phyloP scores from a whole-genome alignment of 2,888 invertebrate genomes.

The Ommatoiulus sabulosus region DNA sequence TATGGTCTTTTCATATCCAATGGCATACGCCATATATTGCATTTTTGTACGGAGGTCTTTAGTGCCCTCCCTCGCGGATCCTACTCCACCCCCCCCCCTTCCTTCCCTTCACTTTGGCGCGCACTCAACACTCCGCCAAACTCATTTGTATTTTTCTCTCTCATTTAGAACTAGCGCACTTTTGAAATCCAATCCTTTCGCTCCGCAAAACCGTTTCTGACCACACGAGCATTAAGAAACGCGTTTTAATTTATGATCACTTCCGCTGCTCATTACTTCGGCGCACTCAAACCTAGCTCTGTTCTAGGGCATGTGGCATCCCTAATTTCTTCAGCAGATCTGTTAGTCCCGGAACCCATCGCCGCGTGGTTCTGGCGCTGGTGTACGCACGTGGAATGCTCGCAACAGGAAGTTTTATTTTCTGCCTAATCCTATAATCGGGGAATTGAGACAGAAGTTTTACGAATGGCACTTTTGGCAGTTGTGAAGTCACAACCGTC shows the following conservation, averaged over 20 bases:
- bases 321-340: neutral
- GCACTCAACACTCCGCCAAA: constrained; percentile 20
- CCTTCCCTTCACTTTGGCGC: neutral
- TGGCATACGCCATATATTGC: constrained; percentile 24
- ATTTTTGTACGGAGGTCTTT: neutral
- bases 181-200: constrained; percentile 40
- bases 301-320: constrained; percentile 12
- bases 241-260: constrained; percentile 23
- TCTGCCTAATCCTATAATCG: too few species aligned
- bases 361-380: neutral
- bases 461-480: too few species aligned
- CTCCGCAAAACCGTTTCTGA: constrained; percentile 36
- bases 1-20: constrained; percentile 40
- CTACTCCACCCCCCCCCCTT: neutral
- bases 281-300: neutral
- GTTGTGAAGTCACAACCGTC: too few species aligned
- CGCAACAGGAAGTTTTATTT: too few species aligned
- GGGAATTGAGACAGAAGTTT: too few species aligned
- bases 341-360: neutral
- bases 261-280: neutral
- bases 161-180: neutral
- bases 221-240: constrained; percentile 43
- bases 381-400: too few species aligned
- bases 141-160: constrained; percentile 30
- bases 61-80: neutral